Base-by-base conservation (phyloP, 2,888 invertebrate genomes). In the Mythimna vitellina region DNA sequence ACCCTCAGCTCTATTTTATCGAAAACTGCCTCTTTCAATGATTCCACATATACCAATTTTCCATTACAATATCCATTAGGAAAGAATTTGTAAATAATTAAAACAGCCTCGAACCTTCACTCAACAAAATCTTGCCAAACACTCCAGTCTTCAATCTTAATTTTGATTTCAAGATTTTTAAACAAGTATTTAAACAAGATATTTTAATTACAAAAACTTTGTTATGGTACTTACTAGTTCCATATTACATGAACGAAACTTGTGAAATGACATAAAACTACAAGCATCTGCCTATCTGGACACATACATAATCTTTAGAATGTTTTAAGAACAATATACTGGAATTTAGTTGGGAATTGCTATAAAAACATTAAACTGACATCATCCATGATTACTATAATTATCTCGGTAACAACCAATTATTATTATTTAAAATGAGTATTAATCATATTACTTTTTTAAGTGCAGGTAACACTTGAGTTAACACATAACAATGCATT, bases 401-500 rank as follows among this genome's bases (percentile, higher is more conserved):
- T 51, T 58, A 58, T 14, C 42, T 17, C 0, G 10, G 3, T 58
- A 53, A 20, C 20, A 53, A 49, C 6, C 22, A 70, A 60, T 12
- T 53, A 76, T 7, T 6, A n/a, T 58, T 12, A 42, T 25, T 32
- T 12, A 29, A 29, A 46, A 53, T 22, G 7, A 49, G 22, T 2
- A 38, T 64, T 46, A 49, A n/a, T 46, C 1, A 53, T n/a, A 3
- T 20, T 29, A 53, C 10, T 68, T 42, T 42, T 53, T 53, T 35
- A 51, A 17, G 32, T 51, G 10, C 49, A 54, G 29, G 22, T 63
- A 25, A 64, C 69, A 64, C 29, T 46, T 71, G 76, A 54, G 17
- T 64, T 32, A 56, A 25, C 54, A 61, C 12, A 6, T 57, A 57
- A 56, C 49, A 60, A 70, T 49, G 32, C 7, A 3, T 20, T 42